A percentile compares a stretch with the other conserved stretches of the same genome.
Conservation (phyloP, 2,797 vertebrate genomes). For the Gastrophryne carolinensis region DNA sequence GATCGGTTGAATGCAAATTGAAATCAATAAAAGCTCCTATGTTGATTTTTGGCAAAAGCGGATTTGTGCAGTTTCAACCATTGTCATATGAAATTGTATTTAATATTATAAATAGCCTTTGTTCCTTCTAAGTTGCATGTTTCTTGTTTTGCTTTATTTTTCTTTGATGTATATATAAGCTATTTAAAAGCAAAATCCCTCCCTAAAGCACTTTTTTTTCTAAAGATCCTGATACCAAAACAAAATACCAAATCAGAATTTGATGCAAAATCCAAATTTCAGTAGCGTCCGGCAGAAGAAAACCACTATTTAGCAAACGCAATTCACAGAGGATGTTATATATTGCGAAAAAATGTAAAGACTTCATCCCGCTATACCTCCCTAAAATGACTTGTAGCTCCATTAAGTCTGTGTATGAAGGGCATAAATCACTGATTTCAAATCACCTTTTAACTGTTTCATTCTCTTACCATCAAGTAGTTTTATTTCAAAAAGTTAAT, state of each 20-base stretch:
- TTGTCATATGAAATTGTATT: neutral
- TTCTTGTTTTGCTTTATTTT: neutral
- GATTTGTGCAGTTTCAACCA: conserved; percentile 6
- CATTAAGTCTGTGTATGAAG: conserved; percentile 74
- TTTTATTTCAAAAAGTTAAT: neutral
- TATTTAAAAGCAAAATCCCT: conserved; percentile 9
- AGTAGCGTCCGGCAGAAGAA: neutral
- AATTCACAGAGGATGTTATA: too few species aligned
- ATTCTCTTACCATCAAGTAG: conserved; percentile 66
- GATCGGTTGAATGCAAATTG: neutral
- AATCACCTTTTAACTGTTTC: conserved; percentile 56
- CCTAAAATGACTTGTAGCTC: conserved; percentile 51
- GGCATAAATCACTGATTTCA: conserved; percentile 69
- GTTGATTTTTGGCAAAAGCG: neutral
- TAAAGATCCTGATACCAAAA: too few species aligned
- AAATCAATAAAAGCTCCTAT: neutral
- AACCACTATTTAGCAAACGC: neutral
- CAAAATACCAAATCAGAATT: conserved; percentile 1
- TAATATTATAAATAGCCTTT: neutral
- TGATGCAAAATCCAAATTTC: neutral
- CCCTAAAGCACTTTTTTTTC: conserved; percentile 23
- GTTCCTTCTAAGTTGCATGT: neutral
- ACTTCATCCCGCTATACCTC: neutral
- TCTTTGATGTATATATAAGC: conserved; percentile 18
- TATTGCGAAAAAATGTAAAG: too few species aligned